phyloP scores from a whole-genome alignment of 2,888 invertebrate species.

The Pediacus dermestoides region DNA sequence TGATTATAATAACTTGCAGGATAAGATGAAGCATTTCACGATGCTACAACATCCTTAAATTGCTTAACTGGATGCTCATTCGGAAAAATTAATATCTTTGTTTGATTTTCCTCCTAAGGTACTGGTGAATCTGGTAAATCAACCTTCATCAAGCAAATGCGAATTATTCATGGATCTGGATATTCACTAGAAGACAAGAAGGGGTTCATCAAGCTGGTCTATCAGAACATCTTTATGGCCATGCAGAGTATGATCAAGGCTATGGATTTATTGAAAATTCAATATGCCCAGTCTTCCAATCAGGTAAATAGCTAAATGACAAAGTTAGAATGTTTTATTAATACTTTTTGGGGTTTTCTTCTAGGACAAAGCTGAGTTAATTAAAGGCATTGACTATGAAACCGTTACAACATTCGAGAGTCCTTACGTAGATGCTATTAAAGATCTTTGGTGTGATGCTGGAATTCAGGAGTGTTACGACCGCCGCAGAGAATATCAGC shows the following conservation, averaged over 20 bases:
- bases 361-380: conserved; percentile 93
- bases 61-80: too few species aligned
- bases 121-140: conserved; percentile 99
- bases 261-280: conserved; percentile 97
- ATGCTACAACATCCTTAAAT: too few species aligned
- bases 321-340: background rate
- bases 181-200: conserved; percentile 99
- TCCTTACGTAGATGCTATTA: conserved; percentile 96
- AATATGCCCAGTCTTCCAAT: conserved; percentile 88
- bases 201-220: conserved; percentile 97
- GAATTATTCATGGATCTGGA: conserved; percentile 99
- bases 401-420: conserved; percentile 97
- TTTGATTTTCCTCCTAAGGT: conserved; percentile 57
- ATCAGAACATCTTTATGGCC: conserved; percentile 99
- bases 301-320: conserved; percentile 63
- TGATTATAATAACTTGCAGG: too few species aligned
- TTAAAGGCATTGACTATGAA: conserved; percentile 96
- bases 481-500: conserved; percentile 98
- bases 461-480: conserved; percentile 99
- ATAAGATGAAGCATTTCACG: too few species aligned
- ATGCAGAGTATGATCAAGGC: conserved; percentile 99
- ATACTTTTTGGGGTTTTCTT: conserved; percentile 16
- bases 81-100: too few species aligned
- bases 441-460: conserved; percentile 91
- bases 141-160: conserved; percentile 99